phyloP scores from a whole-genome alignment of 1,140 invertebrate species.

The Papilio aristodemus region DNA sequence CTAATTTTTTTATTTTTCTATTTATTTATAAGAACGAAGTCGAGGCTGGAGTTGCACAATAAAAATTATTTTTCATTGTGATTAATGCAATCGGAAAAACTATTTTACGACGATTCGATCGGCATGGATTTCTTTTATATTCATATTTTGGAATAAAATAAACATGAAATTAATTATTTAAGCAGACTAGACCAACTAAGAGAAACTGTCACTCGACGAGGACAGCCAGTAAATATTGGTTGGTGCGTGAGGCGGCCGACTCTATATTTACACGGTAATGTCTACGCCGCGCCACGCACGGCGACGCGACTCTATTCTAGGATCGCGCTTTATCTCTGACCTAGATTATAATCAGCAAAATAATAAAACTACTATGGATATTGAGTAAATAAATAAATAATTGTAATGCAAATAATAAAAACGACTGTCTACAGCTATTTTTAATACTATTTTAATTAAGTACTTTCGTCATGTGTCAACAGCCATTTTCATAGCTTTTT shows the following conservation, averaged over 20 bases:
- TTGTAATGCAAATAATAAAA: slow-evolving; percentile 29
- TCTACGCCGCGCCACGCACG: slow-evolving; percentile 56
- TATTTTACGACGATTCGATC: too few species aligned
- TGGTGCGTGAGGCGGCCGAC: slow-evolving; percentile 21
- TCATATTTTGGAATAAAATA: too few species aligned
- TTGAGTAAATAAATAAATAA: slow-evolving; percentile 38
- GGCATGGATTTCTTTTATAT: too few species aligned
- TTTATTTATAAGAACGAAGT: too few species aligned
- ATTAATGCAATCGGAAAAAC: too few species aligned
- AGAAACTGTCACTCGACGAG: not conserved
- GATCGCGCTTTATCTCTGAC: slow-evolving; percentile 62
- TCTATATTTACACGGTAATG: slow-evolving; percentile 64
- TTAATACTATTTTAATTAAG: slow-evolving; percentile 24
- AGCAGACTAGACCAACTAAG: too few species aligned
- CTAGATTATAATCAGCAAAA: slow-evolving; percentile 62
- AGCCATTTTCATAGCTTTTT: slow-evolving; percentile 8
- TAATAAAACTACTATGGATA: slow-evolving; percentile 41
- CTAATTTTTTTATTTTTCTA: too few species aligned
- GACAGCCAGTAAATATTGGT: not conserved
- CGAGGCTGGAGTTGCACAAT: too few species aligned
- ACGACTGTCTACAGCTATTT: slow-evolving; percentile 4
- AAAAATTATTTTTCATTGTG: too few species aligned
- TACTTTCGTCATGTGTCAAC: slow-evolving; percentile 16
- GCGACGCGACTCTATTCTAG: slow-evolving; percentile 62
- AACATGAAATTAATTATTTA: too few species aligned